These are phyloP conservation scores for Psix sp. DNA, from an alignment of 1,140 invertebrate species.

Conservation along the genomic window DNA sequence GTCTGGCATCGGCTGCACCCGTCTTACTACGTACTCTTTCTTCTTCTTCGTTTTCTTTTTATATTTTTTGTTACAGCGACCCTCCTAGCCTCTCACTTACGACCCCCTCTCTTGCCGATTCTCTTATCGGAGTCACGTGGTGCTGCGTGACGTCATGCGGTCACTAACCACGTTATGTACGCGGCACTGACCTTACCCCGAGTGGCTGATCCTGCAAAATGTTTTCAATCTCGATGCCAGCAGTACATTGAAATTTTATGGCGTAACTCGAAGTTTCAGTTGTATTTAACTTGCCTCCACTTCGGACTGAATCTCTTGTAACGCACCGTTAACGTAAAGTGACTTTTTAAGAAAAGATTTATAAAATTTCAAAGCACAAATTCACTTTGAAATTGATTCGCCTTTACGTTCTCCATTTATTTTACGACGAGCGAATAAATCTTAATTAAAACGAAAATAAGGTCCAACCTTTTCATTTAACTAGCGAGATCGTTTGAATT, in stretches of 20 bases:
- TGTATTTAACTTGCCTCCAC: no score
- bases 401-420: no score
- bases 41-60: conserved; percentile 36
- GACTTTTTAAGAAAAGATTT: no score
- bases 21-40: conserved; percentile 42
- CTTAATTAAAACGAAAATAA: no score
- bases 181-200: conserved; percentile 60
- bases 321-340: no score
- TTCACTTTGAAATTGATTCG: no score
- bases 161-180: conserved; percentile 62
- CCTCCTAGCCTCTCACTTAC: conserved; percentile 51
- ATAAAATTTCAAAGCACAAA: no score
- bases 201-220: conserved; percentile 49
- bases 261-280: conserved; percentile 11
- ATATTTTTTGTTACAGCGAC: conserved; percentile 36
- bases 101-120: conserved; percentile 46
- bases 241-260: conserved; percentile 45
- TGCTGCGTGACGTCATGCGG: conserved; percentile 57
- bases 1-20: conserved; percentile 44
- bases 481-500: no score
- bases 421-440: no score
- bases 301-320: no score
- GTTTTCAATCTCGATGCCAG: conserved; percentile 53
- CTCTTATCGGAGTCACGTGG: conserved; percentile 60
- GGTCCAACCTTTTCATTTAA: no score